These are phyloP conservation scores for Drosophila trichaetosa DNA, from an alignment of 2,888 invertebrate genomes.

Conservation along the genomic window DNA sequence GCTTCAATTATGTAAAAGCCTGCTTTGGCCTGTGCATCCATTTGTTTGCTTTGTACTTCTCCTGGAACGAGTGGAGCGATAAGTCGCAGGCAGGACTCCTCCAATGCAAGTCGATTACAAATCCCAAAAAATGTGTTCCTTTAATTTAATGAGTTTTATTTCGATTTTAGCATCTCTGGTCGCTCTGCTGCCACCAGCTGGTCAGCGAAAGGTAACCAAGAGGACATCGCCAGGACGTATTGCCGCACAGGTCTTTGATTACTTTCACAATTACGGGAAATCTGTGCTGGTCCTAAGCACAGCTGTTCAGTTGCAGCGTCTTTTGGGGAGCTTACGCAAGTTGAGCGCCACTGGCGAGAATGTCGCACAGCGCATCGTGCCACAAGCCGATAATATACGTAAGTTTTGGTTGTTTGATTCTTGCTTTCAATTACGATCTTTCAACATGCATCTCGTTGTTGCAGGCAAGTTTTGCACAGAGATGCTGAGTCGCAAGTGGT, in stretches of 20 bases:
- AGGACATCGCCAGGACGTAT: conserved; percentile 44
- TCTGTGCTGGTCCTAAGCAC: conserved; percentile 78
- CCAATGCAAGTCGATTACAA: conserved; percentile 61
- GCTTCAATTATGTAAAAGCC: conserved; percentile 86
- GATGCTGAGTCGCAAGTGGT: conserved; percentile 90
- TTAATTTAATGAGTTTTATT: neutral
- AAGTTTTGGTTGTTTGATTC: conserved; percentile 32
- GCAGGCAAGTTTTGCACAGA: conserved; percentile 85
- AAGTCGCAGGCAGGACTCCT: conserved; percentile 62
- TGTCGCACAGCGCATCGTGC: conserved; percentile 26
- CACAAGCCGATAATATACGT: conserved; percentile 78
- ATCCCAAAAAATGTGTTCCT: neutral
- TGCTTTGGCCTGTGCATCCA: conserved; percentile 87
- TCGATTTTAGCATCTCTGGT: conserved; percentile 68
- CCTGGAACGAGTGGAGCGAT: conserved; percentile 88
- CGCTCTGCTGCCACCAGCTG: conserved; percentile 54
- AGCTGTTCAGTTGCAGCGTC: conserved; percentile 81
- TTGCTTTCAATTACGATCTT: neutral
- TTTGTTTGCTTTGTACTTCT: conserved; percentile 87
- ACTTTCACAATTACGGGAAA: conserved; percentile 70
- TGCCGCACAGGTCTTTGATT: conserved; percentile 69
- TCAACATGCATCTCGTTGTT: neutral
- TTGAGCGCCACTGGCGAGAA: conserved; percentile 55
- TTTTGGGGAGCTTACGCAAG: conserved; percentile 73
- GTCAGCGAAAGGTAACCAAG: conserved; percentile 32